Percentiles rank a stretch among this genome's conserved stretches.
Evolutionary conservation across 2,888 invertebrate species (phyloP).

Genomic region (Mystacides longicornis): DNA sequence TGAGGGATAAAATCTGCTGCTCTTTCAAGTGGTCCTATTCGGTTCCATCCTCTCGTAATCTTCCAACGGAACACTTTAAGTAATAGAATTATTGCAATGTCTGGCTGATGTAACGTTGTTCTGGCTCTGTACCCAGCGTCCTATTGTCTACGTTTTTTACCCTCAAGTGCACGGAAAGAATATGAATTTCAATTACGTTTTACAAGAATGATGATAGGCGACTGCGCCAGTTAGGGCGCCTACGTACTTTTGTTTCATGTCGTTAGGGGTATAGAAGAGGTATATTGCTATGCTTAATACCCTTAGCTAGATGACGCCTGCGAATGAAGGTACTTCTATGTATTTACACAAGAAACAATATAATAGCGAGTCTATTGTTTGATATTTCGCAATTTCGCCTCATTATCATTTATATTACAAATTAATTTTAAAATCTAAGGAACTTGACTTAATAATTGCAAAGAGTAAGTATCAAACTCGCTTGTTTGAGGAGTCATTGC

Average conservation of each 20-base stretch:
- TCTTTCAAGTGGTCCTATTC: constrained; percentile 18
- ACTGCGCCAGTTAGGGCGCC: no score
- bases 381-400: not conserved
- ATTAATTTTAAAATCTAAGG: not conserved
- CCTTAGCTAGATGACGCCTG: not conserved
- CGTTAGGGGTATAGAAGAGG: not conserved
- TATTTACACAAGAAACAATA: not conserved
- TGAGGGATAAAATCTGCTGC: constrained; percentile 22
- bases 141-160: not conserved
- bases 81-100: constrained; percentile 19
- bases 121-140: not conserved
- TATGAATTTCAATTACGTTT: constrained; percentile 3
- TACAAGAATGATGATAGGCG: not conserved
- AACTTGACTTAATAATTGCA: not conserved
- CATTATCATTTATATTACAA: constrained; percentile 1
- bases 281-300: not conserved
- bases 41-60: constrained; percentile 16
- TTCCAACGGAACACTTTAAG: constrained; percentile 16
- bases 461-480: not conserved
- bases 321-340: not conserved
- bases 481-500: no score
- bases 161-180: not conserved
- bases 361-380: not conserved
- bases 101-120: not conserved
- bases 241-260: no score